Percentiles rank a stretch among this genome's conserved stretches.
These are phyloP conservation scores for Burhinus bistriatus DNA, from an alignment of 2,113 vertebrate genomes.

Conservation along the genomic window DNA sequence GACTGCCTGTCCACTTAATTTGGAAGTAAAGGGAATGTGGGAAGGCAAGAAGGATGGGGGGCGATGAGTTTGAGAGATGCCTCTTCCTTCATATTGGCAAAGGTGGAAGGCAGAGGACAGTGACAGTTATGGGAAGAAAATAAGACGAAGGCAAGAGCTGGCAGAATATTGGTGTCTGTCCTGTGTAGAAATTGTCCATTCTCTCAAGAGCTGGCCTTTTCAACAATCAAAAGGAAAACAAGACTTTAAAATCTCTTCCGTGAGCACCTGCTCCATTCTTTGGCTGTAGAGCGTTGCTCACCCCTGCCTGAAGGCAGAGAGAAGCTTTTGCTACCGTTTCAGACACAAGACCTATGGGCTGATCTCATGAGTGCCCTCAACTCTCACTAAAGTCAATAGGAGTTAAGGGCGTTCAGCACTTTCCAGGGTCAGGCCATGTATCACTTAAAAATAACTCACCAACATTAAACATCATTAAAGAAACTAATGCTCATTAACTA, in stretches of 20 bases:
- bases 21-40: background rate
- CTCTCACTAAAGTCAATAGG: conserved; percentile 16
- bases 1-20: background rate
- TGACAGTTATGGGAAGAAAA: background rate
- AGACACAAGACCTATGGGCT: background rate
- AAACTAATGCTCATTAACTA: conserved; percentile 67
- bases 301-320: background rate
- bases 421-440: conserved; percentile 60
- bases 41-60: background rate
- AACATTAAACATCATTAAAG: conserved; percentile 67
- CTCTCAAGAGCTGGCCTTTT: background rate
- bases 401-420: conserved; percentile 47
- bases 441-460: conserved; percentile 66
- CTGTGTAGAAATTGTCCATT: background rate
- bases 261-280: background rate
- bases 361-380: conserved; percentile 23
- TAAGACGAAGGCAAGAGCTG: background rate
- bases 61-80: background rate
- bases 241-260: background rate
- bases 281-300: background rate
- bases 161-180: background rate
- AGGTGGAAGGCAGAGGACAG: background rate
- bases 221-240: background rate
- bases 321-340: background rate
- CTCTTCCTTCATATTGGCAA: background rate